A percentile compares a stretch with the other conserved stretches of the same genome.
Evolutionary conservation across 2,797 vertebrate genomes (phyloP).

Genomic region (Coilia nasus): DNA sequence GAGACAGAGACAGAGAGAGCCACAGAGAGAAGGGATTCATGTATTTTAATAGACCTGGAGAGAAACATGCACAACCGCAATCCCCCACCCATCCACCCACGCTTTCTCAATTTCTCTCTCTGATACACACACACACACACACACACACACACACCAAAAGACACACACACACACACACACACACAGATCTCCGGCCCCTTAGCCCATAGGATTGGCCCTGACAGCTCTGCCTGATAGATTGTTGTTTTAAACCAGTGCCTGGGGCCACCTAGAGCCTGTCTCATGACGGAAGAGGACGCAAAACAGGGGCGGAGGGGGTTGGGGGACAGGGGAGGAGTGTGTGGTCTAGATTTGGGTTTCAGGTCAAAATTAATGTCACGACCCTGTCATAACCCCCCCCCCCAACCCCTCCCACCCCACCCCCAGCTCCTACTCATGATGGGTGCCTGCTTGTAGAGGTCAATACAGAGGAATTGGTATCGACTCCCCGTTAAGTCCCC

Average conservation of each 20-base stretch:
- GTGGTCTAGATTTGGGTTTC: slow-evolving; percentile 18
- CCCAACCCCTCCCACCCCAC: not conserved
- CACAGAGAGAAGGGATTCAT: slow-evolving; percentile 9
- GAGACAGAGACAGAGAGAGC: slow-evolving; percentile 15
- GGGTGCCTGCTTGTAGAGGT: not conserved
- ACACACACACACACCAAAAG: not conserved
- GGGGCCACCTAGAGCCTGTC: not conserved
- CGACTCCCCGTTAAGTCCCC: not conserved
- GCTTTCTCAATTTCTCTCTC: no score
- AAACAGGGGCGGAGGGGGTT: not conserved
- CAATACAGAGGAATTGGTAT: slow-evolving; percentile 15
- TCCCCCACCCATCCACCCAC: no score
- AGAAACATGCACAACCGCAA: not conserved
- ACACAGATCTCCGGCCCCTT: not conserved
- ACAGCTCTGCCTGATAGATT: slow-evolving; percentile 16
- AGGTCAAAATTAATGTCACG: slow-evolving; percentile 22
- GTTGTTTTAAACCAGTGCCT: slow-evolving; percentile 3
- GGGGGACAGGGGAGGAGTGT: not conserved
- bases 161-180: not conserved
- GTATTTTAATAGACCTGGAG: slow-evolving; percentile 1
- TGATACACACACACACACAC: not conserved
- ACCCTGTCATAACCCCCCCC: slow-evolving; percentile 1
- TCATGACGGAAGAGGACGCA: not conserved
- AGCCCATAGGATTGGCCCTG: not conserved
- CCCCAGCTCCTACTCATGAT: not conserved